Evolutionary conservation across 2,888 invertebrate species (phyloP).

Genomic region (Phyllotreta cruciferae): DNA sequence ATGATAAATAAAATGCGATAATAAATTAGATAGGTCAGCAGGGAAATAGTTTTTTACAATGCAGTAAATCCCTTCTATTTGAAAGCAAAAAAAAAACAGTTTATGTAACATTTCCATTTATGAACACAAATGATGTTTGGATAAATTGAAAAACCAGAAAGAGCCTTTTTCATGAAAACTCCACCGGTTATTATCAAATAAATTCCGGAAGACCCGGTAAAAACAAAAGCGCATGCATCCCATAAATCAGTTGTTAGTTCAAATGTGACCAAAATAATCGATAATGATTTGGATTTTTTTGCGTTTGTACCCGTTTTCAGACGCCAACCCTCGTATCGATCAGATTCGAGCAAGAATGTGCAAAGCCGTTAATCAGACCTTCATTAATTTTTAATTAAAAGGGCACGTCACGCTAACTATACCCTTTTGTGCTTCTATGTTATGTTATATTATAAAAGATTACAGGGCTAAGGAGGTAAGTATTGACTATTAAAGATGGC

Average conservation of each 20-base stretch:
- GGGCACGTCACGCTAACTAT: slow-evolving; percentile 2
- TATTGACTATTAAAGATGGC: no score
- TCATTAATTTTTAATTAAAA: slow-evolving; percentile 12
- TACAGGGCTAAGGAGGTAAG: neutral
- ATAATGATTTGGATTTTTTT: neutral
- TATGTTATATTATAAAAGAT: neutral
- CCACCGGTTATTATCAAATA: no score
- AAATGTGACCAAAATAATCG: slow-evolving; percentile 1
- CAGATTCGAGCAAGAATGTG: slow-evolving; percentile 10
- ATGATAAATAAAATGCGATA: no score
- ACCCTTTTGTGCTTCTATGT: slow-evolving; percentile 6
- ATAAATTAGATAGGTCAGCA: no score
- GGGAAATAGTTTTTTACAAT: no score
- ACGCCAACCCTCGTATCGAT: slow-evolving; percentile 7
- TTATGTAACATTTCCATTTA: no score
- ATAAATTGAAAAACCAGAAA: no score
- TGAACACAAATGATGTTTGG: no score
- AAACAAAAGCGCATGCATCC: neutral
- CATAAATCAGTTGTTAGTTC: neutral
- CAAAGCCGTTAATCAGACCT: slow-evolving; percentile 10
- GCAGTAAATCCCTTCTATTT: no score
- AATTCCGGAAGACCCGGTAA: no score
- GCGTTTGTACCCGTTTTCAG: neutral
- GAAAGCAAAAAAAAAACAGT: no score
- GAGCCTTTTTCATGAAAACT: no score